phyloP scores from a whole-genome alignment of 2,797 vertebrate species.

The Danio albolineatus region DNA sequence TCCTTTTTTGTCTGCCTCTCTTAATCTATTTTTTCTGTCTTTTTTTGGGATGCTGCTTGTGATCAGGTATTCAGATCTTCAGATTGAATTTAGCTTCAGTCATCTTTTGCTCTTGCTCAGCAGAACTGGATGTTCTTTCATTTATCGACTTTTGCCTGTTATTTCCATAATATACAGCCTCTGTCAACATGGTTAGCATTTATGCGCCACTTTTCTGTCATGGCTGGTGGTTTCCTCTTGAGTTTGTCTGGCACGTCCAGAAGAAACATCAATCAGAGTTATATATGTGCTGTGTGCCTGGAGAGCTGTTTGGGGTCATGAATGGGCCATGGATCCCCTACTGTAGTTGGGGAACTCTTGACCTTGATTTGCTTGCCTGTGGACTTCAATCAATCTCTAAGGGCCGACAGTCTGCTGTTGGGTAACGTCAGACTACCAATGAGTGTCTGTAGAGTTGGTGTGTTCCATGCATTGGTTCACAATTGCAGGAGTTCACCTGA shows the following conservation, averaged over 20 bases:
- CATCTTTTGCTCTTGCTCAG: background rate
- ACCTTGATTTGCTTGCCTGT: background rate
- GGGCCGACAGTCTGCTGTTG: background rate
- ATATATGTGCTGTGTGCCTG: slow-evolving; percentile 9
- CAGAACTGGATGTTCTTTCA: background rate
- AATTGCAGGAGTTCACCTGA: too few species aligned
- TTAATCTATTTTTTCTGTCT: slow-evolving; percentile 1
- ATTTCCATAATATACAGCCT: background rate
- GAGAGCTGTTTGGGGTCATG: slow-evolving; percentile 30
- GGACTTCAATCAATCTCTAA: background rate
- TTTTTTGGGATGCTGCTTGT: slow-evolving; percentile 5
- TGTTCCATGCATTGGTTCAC: too few species aligned
- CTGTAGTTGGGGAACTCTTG: background rate
- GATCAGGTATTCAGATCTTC: slow-evolving; percentile 26
- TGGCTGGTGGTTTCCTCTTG: slow-evolving; percentile 12
- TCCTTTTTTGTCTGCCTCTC: slow-evolving; percentile 36
- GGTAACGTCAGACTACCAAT: too few species aligned
- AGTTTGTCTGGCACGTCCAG: background rate
- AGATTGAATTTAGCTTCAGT: slow-evolving; percentile 29
- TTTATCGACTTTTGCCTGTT: background rate
- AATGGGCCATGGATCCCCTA: background rate
- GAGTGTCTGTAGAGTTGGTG: too few species aligned
- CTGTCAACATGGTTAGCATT: background rate
- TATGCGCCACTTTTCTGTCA: background rate
- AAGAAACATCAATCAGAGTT: slow-evolving; percentile 5